Evolutionary conservation across 2,888 invertebrate genomes (phyloP).

Genomic region (Entomobrya proxima): DNA sequence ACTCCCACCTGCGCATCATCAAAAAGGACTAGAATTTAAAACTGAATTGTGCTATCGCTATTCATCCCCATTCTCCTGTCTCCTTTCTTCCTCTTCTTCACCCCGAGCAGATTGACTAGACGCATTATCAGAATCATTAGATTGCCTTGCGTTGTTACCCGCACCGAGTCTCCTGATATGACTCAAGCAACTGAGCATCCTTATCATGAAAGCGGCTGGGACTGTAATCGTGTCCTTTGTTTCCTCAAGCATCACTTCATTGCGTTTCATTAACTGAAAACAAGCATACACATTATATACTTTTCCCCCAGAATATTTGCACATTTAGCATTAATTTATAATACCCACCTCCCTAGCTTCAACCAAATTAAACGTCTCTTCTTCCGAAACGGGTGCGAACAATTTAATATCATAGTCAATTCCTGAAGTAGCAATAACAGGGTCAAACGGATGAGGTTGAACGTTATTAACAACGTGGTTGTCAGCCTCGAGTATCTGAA

Average conservation of each 20-base stretch:
- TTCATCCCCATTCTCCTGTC: background rate
- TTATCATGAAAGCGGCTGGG: constrained; percentile 90
- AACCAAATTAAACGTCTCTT: constrained; percentile 81
- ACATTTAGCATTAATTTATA: constrained; percentile 1
- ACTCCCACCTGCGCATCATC: no score
- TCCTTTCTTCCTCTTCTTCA: background rate
- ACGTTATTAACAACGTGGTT: constrained; percentile 92
- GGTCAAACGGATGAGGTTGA: constrained; percentile 88
- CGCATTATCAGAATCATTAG: background rate
- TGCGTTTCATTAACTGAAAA: constrained; percentile 84
- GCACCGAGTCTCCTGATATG: constrained; percentile 61
- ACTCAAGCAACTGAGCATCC: constrained; percentile 67
- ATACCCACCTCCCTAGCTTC: constrained; percentile 83
- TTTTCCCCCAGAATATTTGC: background rate
- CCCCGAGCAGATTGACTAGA: background rate
- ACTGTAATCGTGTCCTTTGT: constrained; percentile 92
- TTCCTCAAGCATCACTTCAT: constrained; percentile 90
- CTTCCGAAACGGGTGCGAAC: constrained; percentile 85
- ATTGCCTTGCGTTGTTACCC: background rate
- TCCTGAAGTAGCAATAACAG: constrained; percentile 88
- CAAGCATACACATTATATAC: background rate
- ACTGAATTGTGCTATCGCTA: background rate
- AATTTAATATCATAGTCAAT: constrained; percentile 92
- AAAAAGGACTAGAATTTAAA: background rate
- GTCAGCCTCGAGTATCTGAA: constrained; percentile 92